These are phyloP conservation scores for Cryptoprocta ferox DNA, from an alignment of 2,797 vertebrate genomes.

Conservation along the genomic window DNA sequence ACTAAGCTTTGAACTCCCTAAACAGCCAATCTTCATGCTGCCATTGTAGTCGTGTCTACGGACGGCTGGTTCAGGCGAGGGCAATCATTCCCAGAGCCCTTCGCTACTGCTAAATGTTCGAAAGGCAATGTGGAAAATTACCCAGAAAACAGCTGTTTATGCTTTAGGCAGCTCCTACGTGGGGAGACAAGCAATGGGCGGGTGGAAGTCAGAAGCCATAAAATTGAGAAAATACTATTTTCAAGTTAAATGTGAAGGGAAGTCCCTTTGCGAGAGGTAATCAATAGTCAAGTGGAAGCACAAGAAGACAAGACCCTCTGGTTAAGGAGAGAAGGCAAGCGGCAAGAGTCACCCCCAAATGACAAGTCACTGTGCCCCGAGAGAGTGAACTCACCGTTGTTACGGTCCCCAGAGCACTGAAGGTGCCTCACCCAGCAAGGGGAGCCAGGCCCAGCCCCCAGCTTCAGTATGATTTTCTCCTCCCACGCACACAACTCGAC, in stretches of 20 bases:
- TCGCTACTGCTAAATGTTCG: conserved; percentile 39
- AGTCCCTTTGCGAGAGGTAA: conserved; percentile 24
- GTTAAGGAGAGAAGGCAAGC: not conserved
- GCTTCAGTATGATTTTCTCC: not conserved
- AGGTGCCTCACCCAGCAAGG: not conserved
- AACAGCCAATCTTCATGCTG: conserved; percentile 62
- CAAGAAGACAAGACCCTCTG: not conserved
- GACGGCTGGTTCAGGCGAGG: conserved; percentile 59
- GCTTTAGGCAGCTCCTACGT: conserved; percentile 48
- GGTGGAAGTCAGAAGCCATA: conserved; percentile 62
- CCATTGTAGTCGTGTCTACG: conserved; percentile 41
- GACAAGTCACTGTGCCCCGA: conserved; percentile 9
- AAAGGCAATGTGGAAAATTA: conserved; percentile 72
- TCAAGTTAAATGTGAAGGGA: conserved; percentile 46
- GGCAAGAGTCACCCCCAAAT: not conserved
- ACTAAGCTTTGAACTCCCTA: conserved; percentile 49
- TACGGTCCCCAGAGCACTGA: not conserved
- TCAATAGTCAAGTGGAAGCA: conserved; percentile 32
- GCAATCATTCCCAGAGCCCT: conserved; percentile 55
- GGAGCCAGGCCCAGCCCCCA: not conserved
- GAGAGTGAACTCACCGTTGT: conserved; percentile 55
- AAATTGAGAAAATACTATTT: conserved; percentile 69
- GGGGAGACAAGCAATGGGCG: conserved; percentile 61
- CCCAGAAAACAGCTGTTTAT: conserved; percentile 70
- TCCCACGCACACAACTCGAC: not conserved